Evolutionary conservation across 2,888 invertebrate species (phyloP).

Genomic region (Trissolcus japonicus): DNA sequence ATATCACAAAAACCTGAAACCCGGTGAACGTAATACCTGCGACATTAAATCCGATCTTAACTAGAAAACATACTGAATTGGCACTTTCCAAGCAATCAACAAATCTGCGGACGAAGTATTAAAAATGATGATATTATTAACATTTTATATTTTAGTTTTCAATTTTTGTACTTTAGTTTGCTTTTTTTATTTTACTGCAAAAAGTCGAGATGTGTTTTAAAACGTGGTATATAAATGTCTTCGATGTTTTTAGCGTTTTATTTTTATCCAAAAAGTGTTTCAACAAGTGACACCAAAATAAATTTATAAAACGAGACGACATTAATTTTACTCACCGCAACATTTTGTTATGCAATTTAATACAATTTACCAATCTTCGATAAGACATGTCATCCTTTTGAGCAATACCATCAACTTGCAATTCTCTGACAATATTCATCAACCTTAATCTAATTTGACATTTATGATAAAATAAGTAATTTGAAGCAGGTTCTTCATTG

Average conservation of each 20-base stretch:
- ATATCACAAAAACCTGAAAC: slow-evolving; percentile 26
- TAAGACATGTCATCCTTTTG: slow-evolving; percentile 16
- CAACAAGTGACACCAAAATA: not conserved
- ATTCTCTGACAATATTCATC: slow-evolving; percentile 14
- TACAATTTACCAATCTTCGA: slow-evolving; percentile 17
- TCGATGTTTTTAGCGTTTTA: not conserved
- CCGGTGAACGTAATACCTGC: slow-evolving; percentile 40
- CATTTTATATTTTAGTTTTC: not conserved
- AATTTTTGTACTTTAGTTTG: not conserved
- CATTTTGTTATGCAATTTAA: slow-evolving; percentile 26
- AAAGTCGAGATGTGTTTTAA: too few species aligned
- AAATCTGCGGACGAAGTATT: slow-evolving; percentile 6
- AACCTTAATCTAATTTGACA: not conserved
- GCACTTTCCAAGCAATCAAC: slow-evolving; percentile 24
- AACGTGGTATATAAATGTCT: too few species aligned
- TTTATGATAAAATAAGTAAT: not conserved
- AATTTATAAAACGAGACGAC: not conserved
- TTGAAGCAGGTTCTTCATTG: not conserved
- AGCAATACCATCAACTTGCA: not conserved
- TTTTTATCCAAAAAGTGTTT: not conserved
- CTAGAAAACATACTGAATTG: slow-evolving; percentile 14
- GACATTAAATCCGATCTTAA: slow-evolving; percentile 30
- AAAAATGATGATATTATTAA: too few species aligned
- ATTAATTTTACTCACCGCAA: slow-evolving; percentile 21
- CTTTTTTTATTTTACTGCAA: too few species aligned